phyloP scores from a whole-genome alignment of 2,113 vertebrate genomes.

The Gymnocephalus cernua region DNA sequence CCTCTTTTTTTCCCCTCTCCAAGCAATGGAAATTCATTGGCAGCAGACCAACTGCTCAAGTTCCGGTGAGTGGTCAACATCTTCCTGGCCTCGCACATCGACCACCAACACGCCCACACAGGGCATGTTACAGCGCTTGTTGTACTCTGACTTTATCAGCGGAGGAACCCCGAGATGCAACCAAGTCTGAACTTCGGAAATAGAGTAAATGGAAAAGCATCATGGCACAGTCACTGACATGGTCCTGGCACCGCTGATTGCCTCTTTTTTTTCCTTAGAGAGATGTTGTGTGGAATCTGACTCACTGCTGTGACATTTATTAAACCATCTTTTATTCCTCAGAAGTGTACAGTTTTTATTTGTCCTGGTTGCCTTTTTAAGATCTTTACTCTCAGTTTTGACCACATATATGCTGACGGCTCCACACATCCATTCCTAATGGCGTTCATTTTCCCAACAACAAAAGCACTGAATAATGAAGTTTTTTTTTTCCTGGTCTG shows the following conservation, averaged over 20 bases:
- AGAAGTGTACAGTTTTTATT: conserved; percentile 37
- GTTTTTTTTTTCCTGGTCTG: conserved; percentile 34
- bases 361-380: conserved; percentile 37
- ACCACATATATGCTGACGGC: conserved; percentile 47
- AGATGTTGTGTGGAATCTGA: conserved; percentile 6
- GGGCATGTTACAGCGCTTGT: not conserved
- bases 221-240: not conserved
- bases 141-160: not conserved
- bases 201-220: conserved; percentile 16
- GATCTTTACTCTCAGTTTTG: conserved; percentile 36
- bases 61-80: conserved; percentile 6
- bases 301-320: conserved; percentile 28
- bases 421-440: conserved; percentile 59
- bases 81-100: not conserved
- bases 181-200: conserved; percentile 7
- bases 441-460: conserved; percentile 58
- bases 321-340: conserved; percentile 40
- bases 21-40: conserved; percentile 7
- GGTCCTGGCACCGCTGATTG: not conserved
- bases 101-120: not conserved
- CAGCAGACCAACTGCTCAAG: conserved; percentile 36
- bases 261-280: conserved; percentile 2
- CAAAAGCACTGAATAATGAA: conserved; percentile 67
- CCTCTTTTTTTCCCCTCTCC: not conserved
- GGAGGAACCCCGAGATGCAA: not conserved